Conservation (phyloP, 2,888 invertebrate genomes). For the Oeneis ivallda region DNA sequence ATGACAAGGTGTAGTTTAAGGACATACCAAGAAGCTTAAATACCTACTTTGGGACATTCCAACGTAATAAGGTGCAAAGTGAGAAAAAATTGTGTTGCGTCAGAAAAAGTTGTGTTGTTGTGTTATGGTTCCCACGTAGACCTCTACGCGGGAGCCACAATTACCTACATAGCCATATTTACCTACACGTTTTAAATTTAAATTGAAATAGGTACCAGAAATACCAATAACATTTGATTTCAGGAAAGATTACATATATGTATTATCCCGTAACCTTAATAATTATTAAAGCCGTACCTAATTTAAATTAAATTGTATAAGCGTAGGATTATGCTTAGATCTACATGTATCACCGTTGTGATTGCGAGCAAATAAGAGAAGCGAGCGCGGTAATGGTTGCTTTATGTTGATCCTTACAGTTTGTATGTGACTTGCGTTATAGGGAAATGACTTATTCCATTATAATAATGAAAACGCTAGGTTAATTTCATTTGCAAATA, state of each 20-base stretch:
- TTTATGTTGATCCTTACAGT: slow-evolving; percentile 29
- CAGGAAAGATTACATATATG: no score
- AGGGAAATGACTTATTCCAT: slow-evolving; percentile 15
- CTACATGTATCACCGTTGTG: slow-evolving; percentile 16
- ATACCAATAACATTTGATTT: not conserved
- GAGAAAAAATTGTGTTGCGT: not conserved
- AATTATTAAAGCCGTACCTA: not conserved
- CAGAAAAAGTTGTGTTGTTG: no score
- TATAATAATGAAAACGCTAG: slow-evolving; percentile 17
- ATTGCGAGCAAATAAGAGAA: slow-evolving; percentile 24
- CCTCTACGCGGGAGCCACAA: not conserved
- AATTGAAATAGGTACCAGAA: no score
- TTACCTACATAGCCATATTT: not conserved
- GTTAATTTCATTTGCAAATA: not conserved
- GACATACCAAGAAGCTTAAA: not conserved
- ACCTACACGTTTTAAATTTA: not conserved
- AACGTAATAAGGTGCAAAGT: not conserved
- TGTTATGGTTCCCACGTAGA: no score
- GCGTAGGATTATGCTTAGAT: slow-evolving; percentile 23
- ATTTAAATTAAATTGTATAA: slow-evolving; percentile 11
- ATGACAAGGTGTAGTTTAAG: slow-evolving; percentile 4
- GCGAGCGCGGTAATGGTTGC: slow-evolving; percentile 21
- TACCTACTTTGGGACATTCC: not conserved
- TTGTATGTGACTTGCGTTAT: slow-evolving; percentile 23
- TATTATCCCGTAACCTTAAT: not conserved